Conservation (phyloP, 2,797 vertebrate genomes). For the Siniperca obscura region DNA sequence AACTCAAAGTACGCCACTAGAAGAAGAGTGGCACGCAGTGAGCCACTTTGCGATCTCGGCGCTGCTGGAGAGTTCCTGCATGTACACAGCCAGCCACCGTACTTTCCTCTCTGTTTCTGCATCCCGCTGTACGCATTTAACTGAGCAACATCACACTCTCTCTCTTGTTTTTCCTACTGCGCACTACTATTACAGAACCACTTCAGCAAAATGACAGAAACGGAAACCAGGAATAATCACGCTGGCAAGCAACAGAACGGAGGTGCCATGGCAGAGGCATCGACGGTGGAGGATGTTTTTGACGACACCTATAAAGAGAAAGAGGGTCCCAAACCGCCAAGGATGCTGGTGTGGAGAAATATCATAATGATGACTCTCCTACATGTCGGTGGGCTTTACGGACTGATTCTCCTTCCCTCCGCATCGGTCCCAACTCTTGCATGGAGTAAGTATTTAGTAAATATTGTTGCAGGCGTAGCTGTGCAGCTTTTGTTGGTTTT, state of each 20-base stretch:
- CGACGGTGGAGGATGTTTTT: constrained; percentile 86
- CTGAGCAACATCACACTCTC: constrained; percentile 37
- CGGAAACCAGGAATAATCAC: constrained; percentile 54
- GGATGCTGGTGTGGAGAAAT: constrained; percentile 93
- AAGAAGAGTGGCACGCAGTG: background rate
- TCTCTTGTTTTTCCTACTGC: background rate
- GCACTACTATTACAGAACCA: constrained; percentile 25
- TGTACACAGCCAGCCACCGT: constrained; percentile 44
- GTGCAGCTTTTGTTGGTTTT: background rate
- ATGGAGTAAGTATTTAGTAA: constrained; percentile 87
- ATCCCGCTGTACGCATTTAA: constrained; percentile 48
- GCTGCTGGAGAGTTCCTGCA: constrained; percentile 9
- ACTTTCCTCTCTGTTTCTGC: constrained; percentile 32
- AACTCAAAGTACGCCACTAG: background rate
- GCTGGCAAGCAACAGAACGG: constrained; percentile 65
- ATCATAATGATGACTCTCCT: constrained; percentile 92
- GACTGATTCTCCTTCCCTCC: constrained; percentile 82
- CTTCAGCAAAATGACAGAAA: constrained; percentile 70
- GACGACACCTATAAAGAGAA: constrained; percentile 90
- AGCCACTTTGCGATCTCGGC: constrained; percentile 5
- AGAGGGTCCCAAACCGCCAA: constrained; percentile 84
- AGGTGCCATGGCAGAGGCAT: constrained; percentile 47
- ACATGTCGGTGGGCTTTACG: constrained; percentile 86
- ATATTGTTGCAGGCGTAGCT: background rate
- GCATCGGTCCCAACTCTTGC: constrained; percentile 84